Percentiles rank a stretch among this genome's conserved stretches.
These are phyloP conservation scores for Trachemys scripta DNA, from an alignment of 2,113 vertebrate species.

Conservation along the genomic window DNA sequence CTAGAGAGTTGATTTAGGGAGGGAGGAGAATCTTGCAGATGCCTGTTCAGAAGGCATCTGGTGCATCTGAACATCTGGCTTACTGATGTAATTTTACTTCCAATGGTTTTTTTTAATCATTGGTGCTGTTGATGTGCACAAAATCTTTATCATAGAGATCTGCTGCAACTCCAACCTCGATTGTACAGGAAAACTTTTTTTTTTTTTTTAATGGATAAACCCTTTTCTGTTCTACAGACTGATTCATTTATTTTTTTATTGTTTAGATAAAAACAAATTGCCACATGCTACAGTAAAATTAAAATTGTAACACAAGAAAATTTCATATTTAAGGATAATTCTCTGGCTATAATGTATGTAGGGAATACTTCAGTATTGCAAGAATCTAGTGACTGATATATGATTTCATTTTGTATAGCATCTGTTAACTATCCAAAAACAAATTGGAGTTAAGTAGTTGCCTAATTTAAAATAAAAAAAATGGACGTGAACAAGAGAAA, in stretches of 20 bases:
- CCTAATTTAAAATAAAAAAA: not conserved
- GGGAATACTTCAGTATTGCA: not conserved
- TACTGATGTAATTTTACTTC: not conserved
- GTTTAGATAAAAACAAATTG: not conserved
- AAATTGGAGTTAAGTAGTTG: not conserved
- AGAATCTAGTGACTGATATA: not conserved
- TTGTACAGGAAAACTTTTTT: not conserved
- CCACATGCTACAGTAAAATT: not conserved
- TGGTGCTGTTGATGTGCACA: not conserved
- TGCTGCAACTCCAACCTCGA: not conserved
- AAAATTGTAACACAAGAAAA: not conserved
- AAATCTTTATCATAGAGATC: not conserved
- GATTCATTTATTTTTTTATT: not conserved
- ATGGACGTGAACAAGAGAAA: not conserved
- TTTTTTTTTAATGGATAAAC: not conserved
- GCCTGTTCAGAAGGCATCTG: not conserved
- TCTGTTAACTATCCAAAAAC: not conserved
- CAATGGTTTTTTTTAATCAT: not conserved
- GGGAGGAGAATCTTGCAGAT: not conserved
- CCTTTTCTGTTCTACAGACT: not conserved
- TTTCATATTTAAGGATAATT: not conserved
- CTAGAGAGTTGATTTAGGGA: not conserved
- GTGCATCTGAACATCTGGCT: not conserved
- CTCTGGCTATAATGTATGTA: not conserved
- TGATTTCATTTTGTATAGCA: not conserved